These are phyloP conservation scores for Hirtodrosophila trivittata DNA, from an alignment of 2,888 invertebrate genomes.

Conservation along the genomic window DNA sequence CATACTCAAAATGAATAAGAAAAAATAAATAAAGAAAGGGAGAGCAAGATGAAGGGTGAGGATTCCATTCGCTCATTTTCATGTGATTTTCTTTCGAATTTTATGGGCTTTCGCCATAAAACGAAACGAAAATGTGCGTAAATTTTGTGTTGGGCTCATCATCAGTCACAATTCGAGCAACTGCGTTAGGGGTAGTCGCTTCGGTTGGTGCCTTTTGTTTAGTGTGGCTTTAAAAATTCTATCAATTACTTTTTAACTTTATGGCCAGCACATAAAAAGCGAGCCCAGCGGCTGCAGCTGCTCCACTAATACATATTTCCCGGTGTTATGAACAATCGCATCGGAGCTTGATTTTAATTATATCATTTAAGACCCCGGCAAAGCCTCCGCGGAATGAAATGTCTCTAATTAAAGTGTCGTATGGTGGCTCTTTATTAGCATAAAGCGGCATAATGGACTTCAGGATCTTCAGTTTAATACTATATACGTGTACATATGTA, in stretches of 20 bases:
- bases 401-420: constrained; percentile 68
- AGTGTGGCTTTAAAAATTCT: constrained; percentile 72
- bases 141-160: constrained; percentile 60
- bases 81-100: constrained; percentile 74
- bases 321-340: constrained; percentile 32
- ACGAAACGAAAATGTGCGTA: constrained; percentile 73
- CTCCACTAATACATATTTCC: constrained; percentile 23
- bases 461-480: constrained; percentile 26
- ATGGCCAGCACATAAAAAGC: constrained; percentile 56
- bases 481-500: constrained; percentile 3
- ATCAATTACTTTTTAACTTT: constrained; percentile 76
- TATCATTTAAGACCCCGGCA: constrained; percentile 43
- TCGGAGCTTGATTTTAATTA: constrained; percentile 60
- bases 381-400: constrained; percentile 22
- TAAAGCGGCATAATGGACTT: constrained; percentile 42
- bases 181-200: background rate
- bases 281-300: constrained; percentile 27
- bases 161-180: constrained; percentile 23
- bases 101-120: constrained; percentile 74
- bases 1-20: background rate
- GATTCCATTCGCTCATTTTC: constrained; percentile 50
- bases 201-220: constrained; percentile 34
- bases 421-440: constrained; percentile 68
- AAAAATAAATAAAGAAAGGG: background rate
- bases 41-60: background rate